Conservation (phyloP, 2,888 invertebrate genomes). For the Drosophila monieri region DNA sequence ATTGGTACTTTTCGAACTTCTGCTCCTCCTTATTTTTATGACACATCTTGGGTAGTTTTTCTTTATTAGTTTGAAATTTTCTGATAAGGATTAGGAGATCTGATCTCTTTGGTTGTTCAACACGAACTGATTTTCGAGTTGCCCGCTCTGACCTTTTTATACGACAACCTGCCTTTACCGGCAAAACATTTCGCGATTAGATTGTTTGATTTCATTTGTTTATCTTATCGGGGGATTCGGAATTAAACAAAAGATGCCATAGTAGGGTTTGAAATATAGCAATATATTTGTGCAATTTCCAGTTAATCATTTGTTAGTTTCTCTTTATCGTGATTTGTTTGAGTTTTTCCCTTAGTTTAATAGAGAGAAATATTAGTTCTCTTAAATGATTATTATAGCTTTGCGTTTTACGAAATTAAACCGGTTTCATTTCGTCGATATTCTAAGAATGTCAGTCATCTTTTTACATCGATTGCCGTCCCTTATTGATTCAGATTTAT, state of each 20-base stretch:
- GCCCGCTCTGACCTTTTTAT: slow-evolving; percentile 8
- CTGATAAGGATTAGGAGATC: background rate
- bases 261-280: background rate
- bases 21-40: background rate
- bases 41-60: background rate
- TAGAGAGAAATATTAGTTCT: background rate
- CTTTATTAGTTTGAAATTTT: background rate
- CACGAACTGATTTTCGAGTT: slow-evolving; percentile 9
- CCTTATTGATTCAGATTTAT: background rate
- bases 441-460: background rate
- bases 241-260: slow-evolving; percentile 2
- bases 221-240: slow-evolving; percentile 2
- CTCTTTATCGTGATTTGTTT: background rate
- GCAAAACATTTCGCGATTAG: slow-evolving; percentile 14
- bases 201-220: slow-evolving; percentile 1
- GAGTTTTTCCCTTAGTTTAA: background rate
- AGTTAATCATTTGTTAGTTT: background rate
- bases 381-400: background rate
- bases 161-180: background rate
- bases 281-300: background rate
- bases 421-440: background rate
- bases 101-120: slow-evolving; percentile 5
- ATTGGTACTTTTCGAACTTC: background rate
- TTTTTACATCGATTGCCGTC: background rate
- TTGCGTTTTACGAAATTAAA: background rate